phyloP scores from a whole-genome alignment of 2,888 invertebrate species.

The Drosophila dives region DNA sequence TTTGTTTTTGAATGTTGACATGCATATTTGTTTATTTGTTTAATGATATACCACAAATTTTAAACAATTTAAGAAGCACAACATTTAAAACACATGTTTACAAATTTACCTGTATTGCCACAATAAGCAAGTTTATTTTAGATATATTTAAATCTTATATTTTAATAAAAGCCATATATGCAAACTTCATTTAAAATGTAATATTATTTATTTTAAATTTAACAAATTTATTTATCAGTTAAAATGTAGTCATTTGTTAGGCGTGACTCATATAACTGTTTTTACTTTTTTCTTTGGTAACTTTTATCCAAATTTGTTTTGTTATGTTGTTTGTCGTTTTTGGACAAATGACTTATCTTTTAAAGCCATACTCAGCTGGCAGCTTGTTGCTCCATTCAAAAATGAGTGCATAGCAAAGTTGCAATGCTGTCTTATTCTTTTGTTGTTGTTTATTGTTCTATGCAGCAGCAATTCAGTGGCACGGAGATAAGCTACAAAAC shows the following conservation, averaged over 20 bases:
- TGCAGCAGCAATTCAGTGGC: slow-evolving; percentile 23
- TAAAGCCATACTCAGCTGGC: slow-evolving; percentile 19
- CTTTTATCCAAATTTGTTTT: slow-evolving; percentile 10
- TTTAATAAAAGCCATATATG: background rate
- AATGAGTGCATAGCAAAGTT: slow-evolving; percentile 36
- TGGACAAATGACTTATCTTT: slow-evolving; percentile 39
- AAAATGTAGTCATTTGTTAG: background rate
- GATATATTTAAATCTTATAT: background rate
- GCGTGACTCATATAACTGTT: slow-evolving; percentile 29
- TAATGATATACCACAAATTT: background rate
- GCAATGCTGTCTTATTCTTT: slow-evolving; percentile 14
- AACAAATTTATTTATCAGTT: background rate
- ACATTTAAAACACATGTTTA: background rate
- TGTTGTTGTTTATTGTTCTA: slow-evolving; percentile 37
- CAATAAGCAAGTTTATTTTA: background rate
- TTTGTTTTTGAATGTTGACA: background rate
- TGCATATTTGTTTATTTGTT: background rate
- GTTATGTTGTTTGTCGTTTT: slow-evolving; percentile 10
- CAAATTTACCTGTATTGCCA: background rate
- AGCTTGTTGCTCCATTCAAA: slow-evolving; percentile 37
- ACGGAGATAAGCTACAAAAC: slow-evolving; percentile 39
- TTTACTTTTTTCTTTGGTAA: slow-evolving; percentile 18
- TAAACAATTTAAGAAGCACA: background rate
- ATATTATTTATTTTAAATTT: background rate
- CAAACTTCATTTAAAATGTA: background rate